These are phyloP conservation scores for Apamea crenata DNA, from an alignment of 2,888 invertebrate genomes.

Conservation along the genomic window DNA sequence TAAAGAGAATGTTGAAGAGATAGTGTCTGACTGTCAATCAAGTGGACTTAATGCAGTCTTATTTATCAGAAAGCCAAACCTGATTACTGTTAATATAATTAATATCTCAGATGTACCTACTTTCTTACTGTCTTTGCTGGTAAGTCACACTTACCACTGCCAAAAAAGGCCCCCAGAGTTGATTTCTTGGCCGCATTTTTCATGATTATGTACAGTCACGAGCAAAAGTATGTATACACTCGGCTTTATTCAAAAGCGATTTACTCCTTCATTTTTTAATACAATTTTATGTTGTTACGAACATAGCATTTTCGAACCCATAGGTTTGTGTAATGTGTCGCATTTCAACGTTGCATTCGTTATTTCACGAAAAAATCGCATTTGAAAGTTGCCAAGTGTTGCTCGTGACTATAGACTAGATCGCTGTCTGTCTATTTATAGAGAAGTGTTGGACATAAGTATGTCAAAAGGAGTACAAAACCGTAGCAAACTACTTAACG, in stretches of 20 bases:
- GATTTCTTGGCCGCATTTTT: neutral
- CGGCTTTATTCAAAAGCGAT: too few relatives aligned
- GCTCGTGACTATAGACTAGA: too few relatives aligned
- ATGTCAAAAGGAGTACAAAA: neutral
- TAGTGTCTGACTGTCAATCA: constrained; percentile 38
- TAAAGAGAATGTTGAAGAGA: constrained; percentile 11
- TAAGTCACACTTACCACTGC: neutral
- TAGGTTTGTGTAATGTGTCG: too few relatives aligned
- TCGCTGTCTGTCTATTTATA: neutral
- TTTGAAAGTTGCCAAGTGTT: too few relatives aligned
- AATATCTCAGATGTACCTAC: neutral
- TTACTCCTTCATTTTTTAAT: too few relatives aligned
- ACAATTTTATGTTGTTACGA: too few relatives aligned
- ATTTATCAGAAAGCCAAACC: constrained; percentile 5
- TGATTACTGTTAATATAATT: neutral
- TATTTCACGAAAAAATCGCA: too few relatives aligned
- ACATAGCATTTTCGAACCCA: too few relatives aligned
- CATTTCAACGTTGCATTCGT: too few relatives aligned
- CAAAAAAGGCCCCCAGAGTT: neutral
- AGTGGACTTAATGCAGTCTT: neutral
- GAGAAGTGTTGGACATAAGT: neutral
- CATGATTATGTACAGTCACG: neutral
- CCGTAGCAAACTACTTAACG: neutral
- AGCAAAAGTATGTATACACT: too few relatives aligned
- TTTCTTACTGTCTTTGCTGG: neutral